These are phyloP conservation scores for Oxyruncus cristatus DNA, from an alignment of 2,113 vertebrate species.

Conservation along the genomic window DNA sequence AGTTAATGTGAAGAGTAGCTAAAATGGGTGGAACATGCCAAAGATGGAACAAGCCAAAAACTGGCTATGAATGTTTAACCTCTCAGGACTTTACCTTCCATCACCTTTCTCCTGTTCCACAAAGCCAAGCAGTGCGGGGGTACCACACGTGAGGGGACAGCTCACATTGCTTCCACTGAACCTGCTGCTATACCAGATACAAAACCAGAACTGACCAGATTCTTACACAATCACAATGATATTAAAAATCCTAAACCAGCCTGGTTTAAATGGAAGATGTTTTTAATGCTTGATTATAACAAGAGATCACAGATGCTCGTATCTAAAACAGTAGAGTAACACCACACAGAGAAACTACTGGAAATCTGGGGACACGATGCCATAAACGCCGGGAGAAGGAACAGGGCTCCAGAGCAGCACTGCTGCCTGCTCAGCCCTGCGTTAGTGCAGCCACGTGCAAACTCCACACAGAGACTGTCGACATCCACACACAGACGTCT, in stretches of 20 bases:
- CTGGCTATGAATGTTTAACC: background rate
- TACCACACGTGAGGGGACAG: background rate
- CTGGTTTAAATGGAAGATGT: background rate
- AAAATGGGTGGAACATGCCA: background rate
- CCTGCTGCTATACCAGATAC: background rate
- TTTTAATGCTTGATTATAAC: background rate
- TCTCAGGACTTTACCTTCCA: background rate
- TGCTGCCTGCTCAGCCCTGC: background rate
- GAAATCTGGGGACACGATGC: background rate
- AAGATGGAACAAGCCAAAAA: background rate
- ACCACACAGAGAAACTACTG: background rate
- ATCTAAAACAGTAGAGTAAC: background rate
- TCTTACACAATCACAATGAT: background rate
- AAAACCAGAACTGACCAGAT: background rate
- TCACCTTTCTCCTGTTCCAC: no score
- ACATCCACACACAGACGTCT: background rate
- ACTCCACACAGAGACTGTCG: background rate
- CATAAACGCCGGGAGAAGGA: accelerated
- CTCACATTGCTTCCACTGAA: background rate
- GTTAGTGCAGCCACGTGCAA: background rate
- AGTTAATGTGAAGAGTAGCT: background rate
- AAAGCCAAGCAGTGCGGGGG: background rate
- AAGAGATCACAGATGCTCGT: background rate
- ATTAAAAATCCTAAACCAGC: background rate
- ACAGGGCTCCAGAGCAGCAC: accelerated